Evolutionary conservation across 1,140 invertebrate species (phyloP).

Genomic region (Amphibalanus amphitrite): DNA sequence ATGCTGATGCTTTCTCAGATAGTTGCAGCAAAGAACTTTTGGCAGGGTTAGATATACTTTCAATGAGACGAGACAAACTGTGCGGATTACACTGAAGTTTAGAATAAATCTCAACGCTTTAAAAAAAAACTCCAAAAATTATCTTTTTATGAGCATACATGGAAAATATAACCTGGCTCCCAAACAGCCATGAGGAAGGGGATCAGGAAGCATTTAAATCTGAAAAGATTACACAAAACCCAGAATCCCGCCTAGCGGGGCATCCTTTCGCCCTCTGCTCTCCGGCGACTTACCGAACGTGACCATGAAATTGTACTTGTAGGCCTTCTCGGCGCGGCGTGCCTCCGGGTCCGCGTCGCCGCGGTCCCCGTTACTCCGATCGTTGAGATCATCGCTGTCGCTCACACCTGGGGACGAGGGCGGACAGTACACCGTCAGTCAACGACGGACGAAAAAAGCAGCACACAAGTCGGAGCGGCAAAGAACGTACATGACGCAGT

Average conservation of each 20-base stretch:
- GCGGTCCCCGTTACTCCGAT: neutral
- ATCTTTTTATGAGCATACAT: no score
- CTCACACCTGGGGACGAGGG: neutral
- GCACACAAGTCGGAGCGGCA: no score
- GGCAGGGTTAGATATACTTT: neutral
- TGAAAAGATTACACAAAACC: no score
- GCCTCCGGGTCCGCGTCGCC: neutral
- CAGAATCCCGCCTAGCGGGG: no score
- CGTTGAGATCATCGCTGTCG: neutral
- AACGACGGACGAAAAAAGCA: no score
- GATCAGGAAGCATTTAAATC: no score
- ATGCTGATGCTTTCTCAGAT: neutral
- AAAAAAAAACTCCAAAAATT: neutral
- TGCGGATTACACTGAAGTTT: neutral
- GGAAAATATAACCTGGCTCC: no score
- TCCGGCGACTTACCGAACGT: neutral
- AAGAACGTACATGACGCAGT: no score
- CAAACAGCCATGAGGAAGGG: no score
- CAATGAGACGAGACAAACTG: neutral
- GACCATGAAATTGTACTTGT: neutral
- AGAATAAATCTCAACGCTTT: neutral
- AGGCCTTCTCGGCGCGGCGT: neutral
- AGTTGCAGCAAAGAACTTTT: neutral
- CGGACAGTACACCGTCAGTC: no score
- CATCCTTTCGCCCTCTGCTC: no score